Evolutionary conservation across 2,797 vertebrate species (phyloP), one percentile per base, ranked within the genome.

Genomic region (Diglossa cyanea): DNA sequence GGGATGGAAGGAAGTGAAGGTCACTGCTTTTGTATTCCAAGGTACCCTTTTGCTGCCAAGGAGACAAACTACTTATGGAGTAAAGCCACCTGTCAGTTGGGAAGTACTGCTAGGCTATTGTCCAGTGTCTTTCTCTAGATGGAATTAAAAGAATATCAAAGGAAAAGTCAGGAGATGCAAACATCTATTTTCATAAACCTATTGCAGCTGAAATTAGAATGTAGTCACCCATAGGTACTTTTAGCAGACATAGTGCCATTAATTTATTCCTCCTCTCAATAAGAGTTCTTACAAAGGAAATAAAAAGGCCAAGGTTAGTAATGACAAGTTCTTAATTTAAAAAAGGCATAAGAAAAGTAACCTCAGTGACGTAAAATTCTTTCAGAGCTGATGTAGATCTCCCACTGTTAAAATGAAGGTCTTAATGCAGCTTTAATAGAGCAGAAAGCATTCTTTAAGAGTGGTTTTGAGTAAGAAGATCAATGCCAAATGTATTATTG

Each of bases 401-500:
- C 50, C 45, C 6, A 18, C 42, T 85, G 61, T 86, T 89, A 82
- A 85, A 94, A 73, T 74, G 9, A 76, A 94, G 16, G 42, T 77
- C 74, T 95, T 85, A 79, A 71, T 85, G 80, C 30, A 89, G 83
- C 77, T 82, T 85, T 67, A 92, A 73, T 1, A 0, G 86, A 88
- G 85, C 81, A 80, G 88, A 94, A 93, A 94, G 37, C 63, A 47
- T 94, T 86, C 47, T 81, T 20, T 75, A 60, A 42, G 76, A 75
- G 33, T 73, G 48, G 30, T 88, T 91, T 88, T 74, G 75, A 80
- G 33, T 75, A 72, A 70, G 73, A 83, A 71, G 85, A 96, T 96
- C 92, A 78, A 93, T 96, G 85, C 76, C 73, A 78, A 86, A 84
- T 92, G 47, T 76, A 78, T 95, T 96, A 93, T 76, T 91, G 87